phyloP scores from a whole-genome alignment of 2,113 vertebrate genomes.

The Myotis yumanensis region DNA sequence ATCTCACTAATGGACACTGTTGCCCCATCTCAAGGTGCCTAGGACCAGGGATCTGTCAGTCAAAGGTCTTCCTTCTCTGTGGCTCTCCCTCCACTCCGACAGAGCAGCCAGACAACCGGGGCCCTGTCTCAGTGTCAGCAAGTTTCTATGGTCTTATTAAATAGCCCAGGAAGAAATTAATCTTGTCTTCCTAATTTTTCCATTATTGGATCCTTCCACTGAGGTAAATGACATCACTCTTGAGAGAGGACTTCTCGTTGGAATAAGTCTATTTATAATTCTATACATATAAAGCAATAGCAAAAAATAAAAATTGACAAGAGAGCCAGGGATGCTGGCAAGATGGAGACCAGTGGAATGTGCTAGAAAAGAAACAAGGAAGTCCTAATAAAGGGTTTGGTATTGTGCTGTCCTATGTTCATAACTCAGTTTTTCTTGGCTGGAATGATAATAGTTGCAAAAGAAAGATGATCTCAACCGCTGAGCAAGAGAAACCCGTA shows the following conservation, averaged over 20 bases:
- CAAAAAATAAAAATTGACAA: neutral
- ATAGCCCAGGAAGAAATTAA: neutral
- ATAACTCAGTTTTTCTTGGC: neutral
- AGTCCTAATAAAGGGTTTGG: neutral
- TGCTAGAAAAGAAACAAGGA: neutral
- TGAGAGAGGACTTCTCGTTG: neutral
- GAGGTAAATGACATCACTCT: neutral
- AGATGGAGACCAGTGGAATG: neutral
- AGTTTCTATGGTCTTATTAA: neutral
- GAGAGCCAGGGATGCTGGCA: neutral
- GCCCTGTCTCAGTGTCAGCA: neutral
- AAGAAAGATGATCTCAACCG: neutral
- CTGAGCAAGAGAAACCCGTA: neutral
- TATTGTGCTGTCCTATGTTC: neutral
- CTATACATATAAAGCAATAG: neutral
- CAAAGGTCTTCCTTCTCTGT: neutral
- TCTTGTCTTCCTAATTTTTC: neutral
- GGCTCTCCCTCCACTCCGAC: neutral
- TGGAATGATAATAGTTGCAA: neutral
- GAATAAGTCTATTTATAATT: neutral
- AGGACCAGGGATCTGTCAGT: accelerated
- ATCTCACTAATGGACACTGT: accelerated
- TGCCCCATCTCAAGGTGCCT: too few species aligned
- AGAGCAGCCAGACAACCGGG: accelerated
- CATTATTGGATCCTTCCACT: neutral